Conservation (phyloP, 2,113 vertebrate genomes). For the Engystomops pustulosus region DNA sequence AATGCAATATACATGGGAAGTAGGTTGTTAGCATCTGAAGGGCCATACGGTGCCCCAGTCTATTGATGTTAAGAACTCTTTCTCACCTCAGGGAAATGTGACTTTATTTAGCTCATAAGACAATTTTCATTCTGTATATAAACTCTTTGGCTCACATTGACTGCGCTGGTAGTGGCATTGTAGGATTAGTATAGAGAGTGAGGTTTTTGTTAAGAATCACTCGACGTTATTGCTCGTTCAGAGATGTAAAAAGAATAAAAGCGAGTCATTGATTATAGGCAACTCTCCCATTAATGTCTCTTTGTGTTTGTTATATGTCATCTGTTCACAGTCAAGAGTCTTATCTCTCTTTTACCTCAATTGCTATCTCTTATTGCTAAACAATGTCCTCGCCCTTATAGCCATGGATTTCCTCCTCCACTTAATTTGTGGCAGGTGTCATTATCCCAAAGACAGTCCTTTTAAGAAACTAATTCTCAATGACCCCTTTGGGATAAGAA, state of each 20-base stretch:
- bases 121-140: neutral
- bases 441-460: constrained; percentile 21
- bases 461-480: neutral
- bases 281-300: neutral
- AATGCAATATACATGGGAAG: no score
- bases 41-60: neutral
- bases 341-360: constrained; percentile 41
- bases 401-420: constrained; percentile 45
- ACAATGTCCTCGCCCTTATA: constrained; percentile 2
- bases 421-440: constrained; percentile 52
- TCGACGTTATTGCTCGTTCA: constrained; percentile 12
- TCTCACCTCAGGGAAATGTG: no score
- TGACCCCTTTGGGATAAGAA: neutral
- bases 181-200: neutral
- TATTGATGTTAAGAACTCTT: neutral
- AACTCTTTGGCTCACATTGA: neutral
- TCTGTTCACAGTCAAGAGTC: constrained; percentile 38
- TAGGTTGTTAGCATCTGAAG: neutral
- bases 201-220: neutral
- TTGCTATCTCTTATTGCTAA: constrained; percentile 45
- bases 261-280: constrained; percentile 9
- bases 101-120: neutral
- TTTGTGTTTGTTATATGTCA: constrained; percentile 25
- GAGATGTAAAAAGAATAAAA: constrained; percentile 14
- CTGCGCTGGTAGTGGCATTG: neutral